Base-by-base conservation (phyloP, 2,888 invertebrate genomes). In the Apoda limacodes region DNA sequence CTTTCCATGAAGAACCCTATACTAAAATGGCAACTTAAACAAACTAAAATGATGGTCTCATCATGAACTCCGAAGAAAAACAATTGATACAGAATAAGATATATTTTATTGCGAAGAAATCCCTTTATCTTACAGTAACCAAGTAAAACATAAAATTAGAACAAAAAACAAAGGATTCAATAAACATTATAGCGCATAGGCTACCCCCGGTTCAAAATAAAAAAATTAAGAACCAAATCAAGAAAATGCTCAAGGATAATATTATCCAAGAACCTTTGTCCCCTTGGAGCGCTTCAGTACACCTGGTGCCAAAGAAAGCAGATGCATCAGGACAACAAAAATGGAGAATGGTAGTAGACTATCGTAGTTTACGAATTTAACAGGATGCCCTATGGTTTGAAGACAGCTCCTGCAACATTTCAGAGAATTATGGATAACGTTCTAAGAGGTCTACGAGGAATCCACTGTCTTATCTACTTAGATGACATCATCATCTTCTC, bases 401-500 rank as follows among this genome's bases (percentile, higher is more conserved):
- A 39, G 22, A 39, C 30, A 3, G 31, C 40, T 9, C 38, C 36
- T 9, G 35, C 45, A 1, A 48, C 45, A 9, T 47, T 48, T n/a
- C 40, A 48, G 11, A 28, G 43, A 13, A 25, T 42, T 2, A 45
- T 48, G 35, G 38, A 46, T 9, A 49, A 44, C 23, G 28, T 51
- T 2, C 30, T 48, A 22, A 33, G 37, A 13, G 37, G 46, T n/a
- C 22, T 45, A 19, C 41, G 43, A 30, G 40, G 39, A 5, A 31
- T 37, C 7, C 38, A 37, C 13, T 50, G 50, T 35, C 42, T 54
- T 22, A 45, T 53, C 1, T 56, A 55, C 25, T 22, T 54, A 11
- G 53, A 56, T 28, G 58, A 58, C 30, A 48, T 60, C 2, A 50
- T 60, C 3, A 41, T 60, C 1, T 54, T 46, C 23, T 47, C 45